phyloP scores from a whole-genome alignment of 2,113 vertebrate genomes.

The Aleadryas rufinucha region DNA sequence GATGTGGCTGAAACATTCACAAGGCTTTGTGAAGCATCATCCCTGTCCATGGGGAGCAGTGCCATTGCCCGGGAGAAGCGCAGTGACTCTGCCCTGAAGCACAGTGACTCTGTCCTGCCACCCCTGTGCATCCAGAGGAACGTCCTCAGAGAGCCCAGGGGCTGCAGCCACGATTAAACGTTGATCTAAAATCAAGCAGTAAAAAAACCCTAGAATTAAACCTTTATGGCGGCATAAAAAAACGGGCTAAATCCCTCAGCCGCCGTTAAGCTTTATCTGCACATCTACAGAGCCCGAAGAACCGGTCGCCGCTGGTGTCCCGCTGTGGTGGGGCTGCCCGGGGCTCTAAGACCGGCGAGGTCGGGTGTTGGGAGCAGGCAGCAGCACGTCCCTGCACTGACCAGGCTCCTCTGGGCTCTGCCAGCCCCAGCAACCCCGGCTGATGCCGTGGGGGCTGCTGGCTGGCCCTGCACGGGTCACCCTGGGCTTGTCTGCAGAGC shows the following conservation, averaged over 20 bases:
- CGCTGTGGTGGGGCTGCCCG: neutral
- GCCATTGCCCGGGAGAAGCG: neutral
- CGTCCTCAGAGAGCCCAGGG: fast-evolving
- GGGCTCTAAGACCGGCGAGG: fast-evolving
- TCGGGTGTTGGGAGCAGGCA: fast-evolving
- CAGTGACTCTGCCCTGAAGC: neutral
- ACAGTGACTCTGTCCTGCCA: neutral
- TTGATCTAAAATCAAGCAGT: slow-evolving; percentile 7
- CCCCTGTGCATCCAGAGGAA: neutral
- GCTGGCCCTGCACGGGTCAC: neutral
- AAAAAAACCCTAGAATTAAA: slow-evolving; percentile 25
- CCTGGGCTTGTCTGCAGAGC: neutral
- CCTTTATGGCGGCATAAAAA: neutral
- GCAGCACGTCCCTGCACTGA: neutral
- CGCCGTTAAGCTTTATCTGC: neutral
- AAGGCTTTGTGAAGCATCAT: neutral
- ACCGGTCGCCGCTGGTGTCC: neutral
- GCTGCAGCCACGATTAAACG: neutral
- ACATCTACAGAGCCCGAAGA: neutral
- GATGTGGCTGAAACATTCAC: neutral
- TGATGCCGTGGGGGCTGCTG: neutral
- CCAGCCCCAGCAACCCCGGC: neutral
- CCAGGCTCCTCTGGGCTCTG: neutral
- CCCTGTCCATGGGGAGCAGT: neutral
- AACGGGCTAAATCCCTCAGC: neutral